Evolutionary conservation across 1,140 invertebrate species (phyloP).

Genomic region (Homalodisca vitripennis): DNA sequence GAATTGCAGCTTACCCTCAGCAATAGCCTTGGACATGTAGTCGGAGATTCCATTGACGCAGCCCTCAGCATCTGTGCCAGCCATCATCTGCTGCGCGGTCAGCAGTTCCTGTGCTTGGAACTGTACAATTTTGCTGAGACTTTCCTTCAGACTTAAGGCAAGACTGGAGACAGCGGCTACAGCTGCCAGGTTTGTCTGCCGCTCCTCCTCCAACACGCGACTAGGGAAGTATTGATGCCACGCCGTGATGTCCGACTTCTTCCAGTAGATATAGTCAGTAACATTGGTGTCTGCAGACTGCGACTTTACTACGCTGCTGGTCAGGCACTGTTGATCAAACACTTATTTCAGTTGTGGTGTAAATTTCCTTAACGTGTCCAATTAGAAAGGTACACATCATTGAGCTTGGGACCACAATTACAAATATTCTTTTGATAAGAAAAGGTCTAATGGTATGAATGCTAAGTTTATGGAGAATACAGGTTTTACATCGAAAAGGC

Average conservation of each 20-base stretch:
- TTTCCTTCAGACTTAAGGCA: neutral
- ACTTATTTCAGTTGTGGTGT: too few relatives aligned
- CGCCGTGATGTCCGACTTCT: neutral
- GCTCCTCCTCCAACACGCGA: neutral
- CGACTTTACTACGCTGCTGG: too few relatives aligned
- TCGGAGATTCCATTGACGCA: neutral
- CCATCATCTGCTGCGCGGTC: neutral
- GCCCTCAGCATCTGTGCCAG: neutral
- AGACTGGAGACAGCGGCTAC: too few relatives aligned
- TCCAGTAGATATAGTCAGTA: neutral
- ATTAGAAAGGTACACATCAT: too few relatives aligned
- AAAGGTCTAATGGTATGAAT: too few relatives aligned
- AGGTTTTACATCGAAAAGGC: too few relatives aligned
- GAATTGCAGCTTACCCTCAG: neutral
- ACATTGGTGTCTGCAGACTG: neutral
- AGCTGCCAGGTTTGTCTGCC: too few relatives aligned
- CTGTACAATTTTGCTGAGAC: neutral
- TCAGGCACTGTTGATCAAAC: too few relatives aligned
- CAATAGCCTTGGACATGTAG: neutral
- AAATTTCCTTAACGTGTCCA: too few relatives aligned
- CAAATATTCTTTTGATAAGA: too few relatives aligned
- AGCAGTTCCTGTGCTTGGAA: constrained; percentile 3
- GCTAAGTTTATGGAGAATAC: too few relatives aligned
- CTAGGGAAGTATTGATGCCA: neutral
- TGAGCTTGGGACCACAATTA: too few relatives aligned